Conservation (phyloP, 2,797 vertebrate genomes). For the Sarcophilus harrisii region DNA sequence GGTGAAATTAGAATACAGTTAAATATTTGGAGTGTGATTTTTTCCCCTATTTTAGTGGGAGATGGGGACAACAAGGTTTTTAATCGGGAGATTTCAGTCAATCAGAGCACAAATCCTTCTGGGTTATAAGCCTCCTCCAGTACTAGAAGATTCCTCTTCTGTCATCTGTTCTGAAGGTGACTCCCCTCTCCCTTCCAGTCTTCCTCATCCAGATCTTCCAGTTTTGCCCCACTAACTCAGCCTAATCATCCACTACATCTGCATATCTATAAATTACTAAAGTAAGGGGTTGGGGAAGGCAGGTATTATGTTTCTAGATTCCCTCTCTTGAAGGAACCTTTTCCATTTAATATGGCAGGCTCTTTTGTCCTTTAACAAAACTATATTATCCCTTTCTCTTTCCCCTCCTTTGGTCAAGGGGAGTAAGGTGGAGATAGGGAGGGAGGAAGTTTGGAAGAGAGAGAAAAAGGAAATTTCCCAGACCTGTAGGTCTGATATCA, state of each 20-base stretch:
- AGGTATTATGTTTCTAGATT: not conserved
- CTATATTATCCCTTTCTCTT: not conserved
- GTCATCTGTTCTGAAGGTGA: not conserved
- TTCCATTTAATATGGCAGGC: not conserved
- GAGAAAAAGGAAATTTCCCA: not conserved
- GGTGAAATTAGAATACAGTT: not conserved
- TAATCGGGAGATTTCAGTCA: not conserved
- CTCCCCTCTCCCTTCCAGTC: not conserved
- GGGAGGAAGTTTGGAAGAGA: not conserved
- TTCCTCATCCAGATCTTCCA: not conserved
- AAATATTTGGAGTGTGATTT: not conserved
- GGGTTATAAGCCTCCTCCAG: not conserved
- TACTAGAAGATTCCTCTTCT: not conserved
- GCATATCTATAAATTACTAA: not conserved
- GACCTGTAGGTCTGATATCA: not conserved
- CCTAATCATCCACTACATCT: not conserved
- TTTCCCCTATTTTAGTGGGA: not conserved
- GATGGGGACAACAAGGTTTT: not conserved
- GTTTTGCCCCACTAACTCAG: not conserved
- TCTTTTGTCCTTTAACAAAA: not conserved
- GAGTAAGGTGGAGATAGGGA: no score
- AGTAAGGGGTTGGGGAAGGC: not conserved
- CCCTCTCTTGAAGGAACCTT: not conserved
- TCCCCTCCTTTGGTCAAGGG: not conserved
- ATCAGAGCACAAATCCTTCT: not conserved